These are phyloP conservation scores for Phalangium opilio DNA, from an alignment of 2,888 invertebrate genomes.

Conservation along the genomic window DNA sequence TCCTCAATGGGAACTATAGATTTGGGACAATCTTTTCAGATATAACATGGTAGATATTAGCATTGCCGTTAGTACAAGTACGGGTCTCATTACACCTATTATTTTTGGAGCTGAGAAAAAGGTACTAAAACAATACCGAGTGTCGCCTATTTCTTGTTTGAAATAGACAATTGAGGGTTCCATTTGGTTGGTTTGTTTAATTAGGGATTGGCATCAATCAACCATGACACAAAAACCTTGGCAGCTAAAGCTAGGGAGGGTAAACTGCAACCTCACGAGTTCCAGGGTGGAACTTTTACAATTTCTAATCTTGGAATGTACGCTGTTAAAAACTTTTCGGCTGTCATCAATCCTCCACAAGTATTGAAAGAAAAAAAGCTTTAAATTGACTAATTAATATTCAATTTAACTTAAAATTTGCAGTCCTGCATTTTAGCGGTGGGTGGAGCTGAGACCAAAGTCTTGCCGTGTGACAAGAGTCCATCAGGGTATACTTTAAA, in stretches of 20 bases:
- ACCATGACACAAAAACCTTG: conserved; percentile 56
- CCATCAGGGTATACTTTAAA: conserved; percentile 49
- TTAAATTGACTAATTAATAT: not conserved
- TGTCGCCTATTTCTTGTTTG: not conserved
- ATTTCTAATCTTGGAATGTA: conserved; percentile 54
- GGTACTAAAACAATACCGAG: too few relatives aligned
- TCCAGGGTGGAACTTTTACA: conserved; percentile 42
- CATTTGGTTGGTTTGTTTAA: not conserved
- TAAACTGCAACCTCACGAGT: conserved; percentile 80
- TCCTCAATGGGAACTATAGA: not conserved
- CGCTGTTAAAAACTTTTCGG: conserved; percentile 46
- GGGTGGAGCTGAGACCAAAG: conserved; percentile 57
- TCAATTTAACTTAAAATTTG: conserved; percentile 1
- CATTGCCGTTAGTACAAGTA: conserved; percentile 89
- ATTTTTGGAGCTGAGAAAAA: conserved; percentile 78
- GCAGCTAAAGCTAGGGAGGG: conserved; percentile 76
- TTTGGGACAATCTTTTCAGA: conserved; percentile 35
- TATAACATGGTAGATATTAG: conserved; percentile 84
- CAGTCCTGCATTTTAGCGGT: conserved; percentile 75
- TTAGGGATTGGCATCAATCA: conserved; percentile 64
- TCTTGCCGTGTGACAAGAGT: conserved; percentile 53
- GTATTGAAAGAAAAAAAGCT: conserved; percentile 20
- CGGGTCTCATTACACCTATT: conserved; percentile 92
- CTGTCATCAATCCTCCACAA: conserved; percentile 52
- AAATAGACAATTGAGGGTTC: too few relatives aligned